Evolutionary conservation across 2,113 vertebrate species (phyloP).

Genomic region (Sterna hirundo): DNA sequence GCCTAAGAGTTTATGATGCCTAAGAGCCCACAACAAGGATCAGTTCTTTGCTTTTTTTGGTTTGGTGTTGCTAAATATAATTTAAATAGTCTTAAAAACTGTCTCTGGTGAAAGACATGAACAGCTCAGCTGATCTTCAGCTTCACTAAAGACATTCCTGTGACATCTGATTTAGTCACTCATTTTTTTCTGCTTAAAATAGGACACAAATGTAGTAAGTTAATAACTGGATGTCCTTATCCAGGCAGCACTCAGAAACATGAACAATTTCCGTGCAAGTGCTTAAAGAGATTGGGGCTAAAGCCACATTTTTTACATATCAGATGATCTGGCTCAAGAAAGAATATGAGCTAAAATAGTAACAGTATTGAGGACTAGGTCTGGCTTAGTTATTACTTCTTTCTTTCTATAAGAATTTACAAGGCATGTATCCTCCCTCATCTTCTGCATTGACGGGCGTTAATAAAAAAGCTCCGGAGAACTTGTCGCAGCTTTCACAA

Average conservation of each 20-base stretch:
- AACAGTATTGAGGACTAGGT: not conserved
- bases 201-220: not conserved
- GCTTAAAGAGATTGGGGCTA: not conserved
- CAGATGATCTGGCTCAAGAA: not conserved
- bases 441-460: not conserved
- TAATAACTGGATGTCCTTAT: not conserved
- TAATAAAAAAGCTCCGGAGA: not conserved
- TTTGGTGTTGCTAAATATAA: not conserved
- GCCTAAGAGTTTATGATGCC: not conserved
- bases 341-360: not conserved
- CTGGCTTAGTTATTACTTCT: not conserved
- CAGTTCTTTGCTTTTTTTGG: not conserved
- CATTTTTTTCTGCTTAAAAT: not conserved
- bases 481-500: not conserved
- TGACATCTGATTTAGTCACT: not conserved
- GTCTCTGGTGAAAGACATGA: not conserved
- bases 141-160: not conserved
- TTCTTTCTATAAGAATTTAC: not conserved
- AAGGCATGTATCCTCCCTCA: not conserved
- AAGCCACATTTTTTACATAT: not conserved
- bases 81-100: not conserved
- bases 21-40: not conserved
- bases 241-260: not conserved
- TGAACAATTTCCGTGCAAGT: not conserved
- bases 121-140: not conserved